Base-by-base conservation (phyloP, 2,113 vertebrate genomes). In the Phainopepla nitens region DNA sequence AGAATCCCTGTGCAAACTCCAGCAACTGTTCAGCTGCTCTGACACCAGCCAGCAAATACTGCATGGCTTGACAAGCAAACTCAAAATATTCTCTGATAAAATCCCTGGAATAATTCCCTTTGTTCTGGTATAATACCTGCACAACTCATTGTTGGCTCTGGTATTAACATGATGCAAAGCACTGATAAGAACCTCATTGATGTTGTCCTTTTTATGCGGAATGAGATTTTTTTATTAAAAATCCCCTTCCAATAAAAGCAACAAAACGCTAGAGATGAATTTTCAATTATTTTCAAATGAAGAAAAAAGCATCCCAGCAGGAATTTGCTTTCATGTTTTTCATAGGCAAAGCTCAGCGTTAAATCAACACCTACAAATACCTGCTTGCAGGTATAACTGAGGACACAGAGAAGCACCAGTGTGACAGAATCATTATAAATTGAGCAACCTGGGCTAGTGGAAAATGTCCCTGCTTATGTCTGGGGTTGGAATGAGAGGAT, bases 191-290 rank as follows among this genome's bases (percentile, higher is more conserved):
- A 62, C 60, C 19, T 42, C 36, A 49, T 6, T 79, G 92, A 62
- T 47, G 29, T 10, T 64, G n/a, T 44, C 41, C 28, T 87, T 87
- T 69, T 58, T 13, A 54, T 25, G 15, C 15, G 25, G 25, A 78
- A 93, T 39, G 29, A 83, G 50, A 36, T 51, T 81, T 73, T 68
- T 68, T 68, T 68, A 50, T 83, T 70, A 64, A 45, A 69, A 78
- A 69, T 9, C 16, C 39, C 39, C 29, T 35, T 47, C 50, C 42
- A 64, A 90, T 44, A 71, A 71, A 70, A 64, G 15, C 42, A 57
- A 13, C 88, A 35, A 22, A 60, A 13, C 7, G 13, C 31, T 3
- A 13, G 39, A 53, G 19, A 44, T 9, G 45, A 41, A 22, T 53
- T 60, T 90, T 47, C 50, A 71, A 33, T 42, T 28, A 18, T 57